Evolutionary conservation across 2,113 vertebrate genomes (phyloP).

Genomic region (Nothobranchius kuhntae): DNA sequence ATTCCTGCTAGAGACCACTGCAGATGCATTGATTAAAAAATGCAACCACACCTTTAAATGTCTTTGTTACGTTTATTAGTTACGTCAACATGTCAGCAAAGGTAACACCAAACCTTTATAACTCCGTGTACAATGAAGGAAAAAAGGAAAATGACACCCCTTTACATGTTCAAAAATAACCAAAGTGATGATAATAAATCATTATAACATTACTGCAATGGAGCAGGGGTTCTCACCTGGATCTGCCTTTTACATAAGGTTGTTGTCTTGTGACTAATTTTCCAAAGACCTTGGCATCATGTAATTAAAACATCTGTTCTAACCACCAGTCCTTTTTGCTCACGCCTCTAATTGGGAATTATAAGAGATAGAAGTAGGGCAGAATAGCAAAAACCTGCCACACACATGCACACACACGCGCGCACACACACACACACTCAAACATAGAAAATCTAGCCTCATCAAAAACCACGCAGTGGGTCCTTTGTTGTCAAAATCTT

Average conservation of each 20-base stretch:
- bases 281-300: background rate
- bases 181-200: background rate
- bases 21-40: no score
- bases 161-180: background rate
- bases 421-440: constrained; percentile 9
- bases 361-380: constrained; percentile 57
- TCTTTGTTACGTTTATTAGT: no score
- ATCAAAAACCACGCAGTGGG: constrained; percentile 69
- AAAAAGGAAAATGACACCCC: background rate
- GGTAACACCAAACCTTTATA: no score
- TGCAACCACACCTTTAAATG: no score
- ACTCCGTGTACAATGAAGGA: no score
- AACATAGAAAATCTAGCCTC: constrained; percentile 50
- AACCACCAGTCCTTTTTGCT: constrained; percentile 39
- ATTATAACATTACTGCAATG: background rate
- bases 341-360: constrained; percentile 42
- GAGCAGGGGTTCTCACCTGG: background rate
- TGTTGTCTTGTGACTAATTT: background rate
- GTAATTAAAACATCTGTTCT: constrained; percentile 73
- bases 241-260: background rate
- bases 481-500: constrained; percentile 79
- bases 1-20: no score
- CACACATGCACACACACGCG: background rate
- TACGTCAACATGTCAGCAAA: no score
- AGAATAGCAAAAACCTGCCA: constrained; percentile 31